Evolutionary conservation across 2,113 vertebrate species (phyloP).

Genomic region (Pteruthius melanotis): DNA sequence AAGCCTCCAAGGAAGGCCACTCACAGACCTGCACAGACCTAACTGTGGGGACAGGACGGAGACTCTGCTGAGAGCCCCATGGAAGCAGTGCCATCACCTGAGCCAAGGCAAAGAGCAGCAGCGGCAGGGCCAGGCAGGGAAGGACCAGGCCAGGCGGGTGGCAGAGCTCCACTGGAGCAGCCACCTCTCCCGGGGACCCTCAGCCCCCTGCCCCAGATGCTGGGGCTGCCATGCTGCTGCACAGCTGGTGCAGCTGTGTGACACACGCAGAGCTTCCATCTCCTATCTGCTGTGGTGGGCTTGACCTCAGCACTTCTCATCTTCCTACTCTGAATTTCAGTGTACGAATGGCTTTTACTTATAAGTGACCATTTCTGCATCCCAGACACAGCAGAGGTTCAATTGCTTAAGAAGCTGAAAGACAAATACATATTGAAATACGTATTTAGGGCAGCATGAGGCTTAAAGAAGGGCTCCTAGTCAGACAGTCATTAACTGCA

Average conservation of each 20-base stretch:
- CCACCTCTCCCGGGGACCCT: neutral
- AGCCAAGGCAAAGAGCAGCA: neutral
- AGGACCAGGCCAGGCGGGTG: neutral
- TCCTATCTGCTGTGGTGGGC: neutral
- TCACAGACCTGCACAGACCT: neutral
- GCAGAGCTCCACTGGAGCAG: neutral
- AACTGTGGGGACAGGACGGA: neutral
- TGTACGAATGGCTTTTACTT: neutral
- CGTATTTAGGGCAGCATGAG: neutral
- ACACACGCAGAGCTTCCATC: accelerated
- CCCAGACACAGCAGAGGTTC: neutral
- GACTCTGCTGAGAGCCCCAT: neutral
- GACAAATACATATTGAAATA: neutral
- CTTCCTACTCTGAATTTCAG: neutral
- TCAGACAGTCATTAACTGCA: neutral
- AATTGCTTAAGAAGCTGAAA: neutral
- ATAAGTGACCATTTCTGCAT: neutral
- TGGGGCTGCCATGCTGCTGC: neutral
- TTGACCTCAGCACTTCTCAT: neutral
- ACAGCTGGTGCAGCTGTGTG: accelerated
- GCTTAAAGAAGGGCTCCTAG: neutral
- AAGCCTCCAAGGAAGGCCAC: neutral
- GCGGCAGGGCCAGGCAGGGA: no score
- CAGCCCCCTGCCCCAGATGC: neutral
- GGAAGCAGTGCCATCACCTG: neutral